Conservation (phyloP, 2,888 invertebrate species). For the Glyphotaelius pellucidus region DNA sequence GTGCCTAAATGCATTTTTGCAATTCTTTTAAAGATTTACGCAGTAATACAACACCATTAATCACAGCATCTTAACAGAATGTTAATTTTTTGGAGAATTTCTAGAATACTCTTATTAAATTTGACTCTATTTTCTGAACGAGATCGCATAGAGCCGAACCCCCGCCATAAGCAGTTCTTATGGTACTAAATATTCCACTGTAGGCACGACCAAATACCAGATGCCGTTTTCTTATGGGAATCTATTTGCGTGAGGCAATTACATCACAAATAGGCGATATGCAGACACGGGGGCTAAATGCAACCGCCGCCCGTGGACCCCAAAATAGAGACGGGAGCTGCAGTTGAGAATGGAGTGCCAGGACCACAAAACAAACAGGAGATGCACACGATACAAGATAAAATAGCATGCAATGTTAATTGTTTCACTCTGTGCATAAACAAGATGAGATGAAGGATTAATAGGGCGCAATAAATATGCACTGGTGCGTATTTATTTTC, state of each 20-base stretch:
- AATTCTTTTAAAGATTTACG: too few species aligned
- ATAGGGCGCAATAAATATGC: not conserved
- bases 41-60: too few species aligned
- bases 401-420: not conserved
- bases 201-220: not conserved
- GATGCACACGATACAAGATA: not conserved
- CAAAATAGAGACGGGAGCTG: not conserved
- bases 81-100: too few species aligned
- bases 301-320: not conserved
- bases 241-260: not conserved
- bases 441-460: not conserved
- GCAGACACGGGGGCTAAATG: not conserved
- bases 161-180: not conserved
- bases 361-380: not conserved
- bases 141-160: not conserved
- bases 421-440: not conserved
- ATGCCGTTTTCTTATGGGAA: not conserved
- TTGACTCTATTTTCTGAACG: not conserved
- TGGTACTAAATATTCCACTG: not conserved
- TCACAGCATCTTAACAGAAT: too few species aligned
- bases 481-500: not conserved
- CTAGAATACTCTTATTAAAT: not conserved
- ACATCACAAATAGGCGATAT: not conserved
- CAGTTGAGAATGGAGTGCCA: not conserved
- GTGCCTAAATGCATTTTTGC: too few species aligned